phyloP scores from a whole-genome alignment of 2,797 vertebrate species.

The Avahi laniger region DNA sequence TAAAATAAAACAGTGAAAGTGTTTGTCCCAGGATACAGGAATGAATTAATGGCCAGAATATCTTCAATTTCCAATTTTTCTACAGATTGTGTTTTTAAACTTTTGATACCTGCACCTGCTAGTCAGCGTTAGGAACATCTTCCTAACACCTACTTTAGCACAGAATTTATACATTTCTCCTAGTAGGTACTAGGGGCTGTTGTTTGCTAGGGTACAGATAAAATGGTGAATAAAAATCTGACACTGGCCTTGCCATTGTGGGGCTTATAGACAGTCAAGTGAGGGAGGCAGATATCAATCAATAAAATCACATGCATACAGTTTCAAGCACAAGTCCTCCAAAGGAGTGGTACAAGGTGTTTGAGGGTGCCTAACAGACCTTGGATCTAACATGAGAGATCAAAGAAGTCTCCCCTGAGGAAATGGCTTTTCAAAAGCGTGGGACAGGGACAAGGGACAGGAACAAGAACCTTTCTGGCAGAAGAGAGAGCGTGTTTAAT shows the following conservation, averaged over 20 bases:
- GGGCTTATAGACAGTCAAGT: background rate
- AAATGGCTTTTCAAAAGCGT: background rate
- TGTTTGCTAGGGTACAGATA: background rate
- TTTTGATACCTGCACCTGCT: background rate
- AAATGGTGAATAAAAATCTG: background rate
- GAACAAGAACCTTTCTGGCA: background rate
- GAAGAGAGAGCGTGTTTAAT: background rate
- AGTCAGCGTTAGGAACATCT: background rate
- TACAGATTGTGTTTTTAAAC: background rate
- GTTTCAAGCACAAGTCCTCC: background rate
- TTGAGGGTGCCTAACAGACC: background rate
- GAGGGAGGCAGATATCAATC: background rate
- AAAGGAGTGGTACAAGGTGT: background rate
- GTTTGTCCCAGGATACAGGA: background rate
- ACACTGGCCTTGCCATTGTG: background rate
- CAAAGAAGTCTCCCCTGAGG: background rate
- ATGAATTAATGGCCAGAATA: background rate
- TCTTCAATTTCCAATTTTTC: background rate
- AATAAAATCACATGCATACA: accelerated
- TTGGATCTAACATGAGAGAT: background rate
- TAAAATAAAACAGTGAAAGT: background rate
- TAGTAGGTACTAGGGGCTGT: background rate
- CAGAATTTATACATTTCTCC: background rate
- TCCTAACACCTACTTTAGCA: background rate
- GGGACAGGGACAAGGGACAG: background rate